Evolutionary conservation across 1,140 invertebrate species (phyloP).

Genomic region (Magallana gigas): DNA sequence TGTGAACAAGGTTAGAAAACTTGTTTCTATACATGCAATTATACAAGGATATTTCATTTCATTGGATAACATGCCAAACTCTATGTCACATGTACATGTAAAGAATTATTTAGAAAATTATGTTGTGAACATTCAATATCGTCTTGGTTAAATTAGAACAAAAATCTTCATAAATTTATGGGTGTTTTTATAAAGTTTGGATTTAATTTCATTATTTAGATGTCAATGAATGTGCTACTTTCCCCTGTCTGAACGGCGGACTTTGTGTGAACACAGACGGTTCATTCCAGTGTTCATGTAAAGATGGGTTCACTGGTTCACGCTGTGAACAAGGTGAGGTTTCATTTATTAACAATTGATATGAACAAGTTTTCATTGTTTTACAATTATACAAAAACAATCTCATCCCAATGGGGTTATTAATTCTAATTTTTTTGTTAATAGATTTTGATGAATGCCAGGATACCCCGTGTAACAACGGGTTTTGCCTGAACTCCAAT

Average conservation of each 20-base stretch:
- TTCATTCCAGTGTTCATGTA: slow-evolving; percentile 42
- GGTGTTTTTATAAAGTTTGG: too few species aligned
- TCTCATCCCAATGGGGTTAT: too few species aligned
- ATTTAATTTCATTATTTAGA: not conserved
- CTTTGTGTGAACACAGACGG: slow-evolving; percentile 45
- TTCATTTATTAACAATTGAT: not conserved
- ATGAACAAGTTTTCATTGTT: too few species aligned
- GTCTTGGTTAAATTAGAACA: too few species aligned
- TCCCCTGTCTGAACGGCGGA: slow-evolving; percentile 42
- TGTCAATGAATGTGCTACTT: slow-evolving; percentile 38
- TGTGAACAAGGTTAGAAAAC: slow-evolving; percentile 1
- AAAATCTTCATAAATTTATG: too few species aligned
- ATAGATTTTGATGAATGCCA: slow-evolving; percentile 7
- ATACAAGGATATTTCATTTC: too few species aligned
- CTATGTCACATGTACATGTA: too few species aligned
- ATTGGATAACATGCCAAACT: too few species aligned
- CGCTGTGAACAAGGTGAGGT: slow-evolving; percentile 41
- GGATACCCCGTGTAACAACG: slow-evolving; percentile 7
- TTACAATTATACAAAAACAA: too few species aligned
- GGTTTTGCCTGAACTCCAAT: not conserved
- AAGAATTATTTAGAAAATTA: too few species aligned
- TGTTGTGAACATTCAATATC: too few species aligned
- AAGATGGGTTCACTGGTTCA: slow-evolving; percentile 19
- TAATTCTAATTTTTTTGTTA: not conserved
- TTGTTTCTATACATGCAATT: not conserved